These are phyloP conservation scores for Hoplodrina ambigua DNA, from an alignment of 2,888 invertebrate species.

Conservation along the genomic window DNA sequence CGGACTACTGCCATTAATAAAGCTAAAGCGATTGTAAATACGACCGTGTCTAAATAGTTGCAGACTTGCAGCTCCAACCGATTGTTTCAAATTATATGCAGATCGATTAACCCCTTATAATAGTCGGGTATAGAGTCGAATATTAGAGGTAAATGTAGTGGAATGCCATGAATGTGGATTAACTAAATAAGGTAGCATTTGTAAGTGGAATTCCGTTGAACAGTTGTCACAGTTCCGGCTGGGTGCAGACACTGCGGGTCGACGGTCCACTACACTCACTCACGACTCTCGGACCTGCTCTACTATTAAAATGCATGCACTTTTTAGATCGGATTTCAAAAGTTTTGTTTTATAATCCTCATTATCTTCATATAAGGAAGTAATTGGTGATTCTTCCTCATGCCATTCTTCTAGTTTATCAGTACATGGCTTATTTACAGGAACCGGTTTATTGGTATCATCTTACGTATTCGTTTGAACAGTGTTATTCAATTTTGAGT, in stretches of 20 bases:
- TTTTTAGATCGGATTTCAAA: neutral
- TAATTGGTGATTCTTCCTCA: conserved; percentile 2
- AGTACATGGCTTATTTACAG: conserved; percentile 15
- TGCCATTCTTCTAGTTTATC: conserved; percentile 5
- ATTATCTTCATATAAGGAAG: neutral
- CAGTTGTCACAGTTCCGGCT: conserved; percentile 70
- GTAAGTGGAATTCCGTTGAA: conserved; percentile 65
- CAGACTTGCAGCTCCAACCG: conserved; percentile 29
- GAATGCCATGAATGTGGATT: conserved; percentile 66
- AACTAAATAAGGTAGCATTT: conserved; percentile 62
- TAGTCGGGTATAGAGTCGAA: conserved; percentile 39
- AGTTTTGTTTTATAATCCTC: neutral
- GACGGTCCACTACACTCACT: conserved; percentile 31
- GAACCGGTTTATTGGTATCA: conserved; percentile 17
- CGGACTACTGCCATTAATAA: conserved; percentile 37
- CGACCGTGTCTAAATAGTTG: conserved; percentile 40
- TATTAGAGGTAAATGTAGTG: conserved; percentile 32
- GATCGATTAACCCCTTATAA: conserved; percentile 38
- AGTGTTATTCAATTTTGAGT: conserved; percentile 27
- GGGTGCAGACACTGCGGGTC: conserved; percentile 51
- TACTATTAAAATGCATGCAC: conserved; percentile 10
- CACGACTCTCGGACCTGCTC: conserved; percentile 4
- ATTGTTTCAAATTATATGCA: conserved; percentile 46
- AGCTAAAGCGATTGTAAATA: conserved; percentile 45
- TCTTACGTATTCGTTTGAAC: conserved; percentile 44